These are phyloP conservation scores for Stichodactyla helianthus DNA, from an alignment of 64 coral and sea anemone species.

Conservation along the genomic window DNA sequence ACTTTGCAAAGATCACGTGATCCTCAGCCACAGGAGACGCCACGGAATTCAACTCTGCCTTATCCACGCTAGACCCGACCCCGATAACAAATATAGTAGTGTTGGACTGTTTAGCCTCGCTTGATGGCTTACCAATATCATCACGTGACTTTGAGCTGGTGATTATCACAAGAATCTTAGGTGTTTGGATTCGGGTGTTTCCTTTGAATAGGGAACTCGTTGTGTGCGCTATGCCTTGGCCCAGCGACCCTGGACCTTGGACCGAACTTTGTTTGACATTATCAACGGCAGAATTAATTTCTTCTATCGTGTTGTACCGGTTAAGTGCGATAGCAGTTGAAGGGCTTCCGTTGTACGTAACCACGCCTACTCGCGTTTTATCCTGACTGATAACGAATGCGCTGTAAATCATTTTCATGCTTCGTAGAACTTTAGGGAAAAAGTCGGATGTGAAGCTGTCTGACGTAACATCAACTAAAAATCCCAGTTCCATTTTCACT, in stretches of 20 bases:
- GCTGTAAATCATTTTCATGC: constrained; percentile 48
- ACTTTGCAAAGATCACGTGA: constrained; percentile 38
- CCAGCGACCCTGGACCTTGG: constrained; percentile 36
- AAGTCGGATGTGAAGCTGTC: constrained; percentile 26
- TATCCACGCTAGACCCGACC: constrained; percentile 32
- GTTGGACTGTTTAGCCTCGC: constrained; percentile 43
- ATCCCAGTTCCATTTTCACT: constrained; percentile 66
- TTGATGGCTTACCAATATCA: constrained; percentile 41
- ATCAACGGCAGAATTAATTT: constrained; percentile 31
- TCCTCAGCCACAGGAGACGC: constrained; percentile 22
- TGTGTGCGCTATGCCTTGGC: constrained; percentile 27
- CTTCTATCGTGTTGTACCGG: constrained; percentile 42
- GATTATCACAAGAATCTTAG: constrained; percentile 56
- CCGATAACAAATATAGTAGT: constrained; percentile 73
- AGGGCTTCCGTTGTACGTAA: constrained; percentile 35
- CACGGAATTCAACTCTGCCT: constrained; percentile 30
- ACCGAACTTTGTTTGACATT: constrained; percentile 35
- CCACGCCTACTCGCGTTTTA: constrained; percentile 57
- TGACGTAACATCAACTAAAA: constrained; percentile 54
- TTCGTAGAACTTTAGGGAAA: constrained; percentile 55
- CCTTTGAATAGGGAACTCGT: constrained; percentile 44
- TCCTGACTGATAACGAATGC: constrained; percentile 38
- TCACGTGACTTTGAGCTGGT: constrained; percentile 56
- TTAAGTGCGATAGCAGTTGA: constrained; percentile 17
- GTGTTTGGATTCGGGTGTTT: constrained; percentile 49